Percentiles rank a stretch among this genome's conserved stretches.
Evolutionary conservation across 2,888 invertebrate species (phyloP).

Genomic region (Folsomia candida): DNA sequence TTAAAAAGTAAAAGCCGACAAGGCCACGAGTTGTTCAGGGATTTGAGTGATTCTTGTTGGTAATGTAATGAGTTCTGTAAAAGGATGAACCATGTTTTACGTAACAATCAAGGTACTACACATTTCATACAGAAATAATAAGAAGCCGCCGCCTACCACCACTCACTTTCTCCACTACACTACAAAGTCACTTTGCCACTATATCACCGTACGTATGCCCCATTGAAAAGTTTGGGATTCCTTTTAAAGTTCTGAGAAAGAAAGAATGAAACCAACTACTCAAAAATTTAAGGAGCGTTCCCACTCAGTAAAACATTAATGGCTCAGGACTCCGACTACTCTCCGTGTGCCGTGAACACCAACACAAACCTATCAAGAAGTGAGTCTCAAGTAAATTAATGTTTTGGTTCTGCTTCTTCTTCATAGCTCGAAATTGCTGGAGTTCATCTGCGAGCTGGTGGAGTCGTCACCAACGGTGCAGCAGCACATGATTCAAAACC

Average conservation of each 20-base stretch:
- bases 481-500: slow-evolving; percentile 98
- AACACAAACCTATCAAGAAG: neutral
- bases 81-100: too few relatives aligned
- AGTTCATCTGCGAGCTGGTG: slow-evolving; percentile 94
- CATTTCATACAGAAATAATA: neutral
- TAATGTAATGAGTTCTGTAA: neutral
- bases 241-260: neutral
- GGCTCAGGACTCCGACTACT: neutral
- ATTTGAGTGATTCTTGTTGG: too few relatives aligned
- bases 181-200: too few relatives aligned
- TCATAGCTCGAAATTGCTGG: slow-evolving; percentile 84
- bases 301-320: neutral
- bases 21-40: too few relatives aligned
- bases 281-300: slow-evolving; percentile 5
- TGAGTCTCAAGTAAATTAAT: slow-evolving; percentile 1
- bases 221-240: neutral
- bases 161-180: too few relatives aligned
- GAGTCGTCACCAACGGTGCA: slow-evolving; percentile 96
- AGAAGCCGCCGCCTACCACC: too few relatives aligned
- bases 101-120: too few relatives aligned
- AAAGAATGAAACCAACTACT: neutral
- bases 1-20: too few relatives aligned
- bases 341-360: neutral
- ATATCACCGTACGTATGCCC: too few relatives aligned
- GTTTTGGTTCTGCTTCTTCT: neutral